Conservation (phyloP, 2,888 invertebrate species). For the Ormyrus thymus region DNA sequence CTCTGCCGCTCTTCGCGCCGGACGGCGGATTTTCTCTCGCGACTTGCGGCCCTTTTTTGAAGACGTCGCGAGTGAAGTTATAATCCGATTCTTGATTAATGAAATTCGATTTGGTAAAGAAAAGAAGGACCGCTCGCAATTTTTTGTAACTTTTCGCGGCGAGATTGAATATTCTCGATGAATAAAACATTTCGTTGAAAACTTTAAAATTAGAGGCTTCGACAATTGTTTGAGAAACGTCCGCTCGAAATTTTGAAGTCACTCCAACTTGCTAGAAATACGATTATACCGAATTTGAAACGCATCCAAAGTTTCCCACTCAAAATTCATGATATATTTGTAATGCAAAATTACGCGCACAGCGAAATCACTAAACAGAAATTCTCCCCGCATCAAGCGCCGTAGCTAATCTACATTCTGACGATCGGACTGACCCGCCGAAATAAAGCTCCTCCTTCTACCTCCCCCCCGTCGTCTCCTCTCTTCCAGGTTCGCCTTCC, state of each 20-base stretch:
- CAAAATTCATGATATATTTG: not conserved
- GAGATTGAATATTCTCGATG: not conserved
- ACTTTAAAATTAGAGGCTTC: constrained; percentile 10
- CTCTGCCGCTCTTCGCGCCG: no score
- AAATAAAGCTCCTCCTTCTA: no score
- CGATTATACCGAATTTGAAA: constrained; percentile 9
- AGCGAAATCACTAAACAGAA: not conserved
- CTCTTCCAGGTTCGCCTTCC: constrained; percentile 70
- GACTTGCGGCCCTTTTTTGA: no score
- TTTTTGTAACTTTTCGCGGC: not conserved
- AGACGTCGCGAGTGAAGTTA: no score
- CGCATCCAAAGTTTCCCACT: not conserved
- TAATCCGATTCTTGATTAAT: no score
- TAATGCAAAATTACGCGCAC: not conserved
- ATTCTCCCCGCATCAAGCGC: no score
- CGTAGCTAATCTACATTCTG: no score
- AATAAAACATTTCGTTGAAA: constrained; percentile 6
- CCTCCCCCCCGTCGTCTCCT: no score
- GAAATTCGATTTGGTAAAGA: not conserved
- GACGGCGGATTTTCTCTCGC: no score
- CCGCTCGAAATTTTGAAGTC: constrained; percentile 2
- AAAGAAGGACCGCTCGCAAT: not conserved
- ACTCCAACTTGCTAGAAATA: not conserved
- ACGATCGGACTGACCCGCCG: no score
- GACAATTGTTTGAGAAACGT: constrained; percentile 10